Evolutionary conservation across 2,797 vertebrate genomes (phyloP).

Genomic region (Catamblyrhynchus diadema): DNA sequence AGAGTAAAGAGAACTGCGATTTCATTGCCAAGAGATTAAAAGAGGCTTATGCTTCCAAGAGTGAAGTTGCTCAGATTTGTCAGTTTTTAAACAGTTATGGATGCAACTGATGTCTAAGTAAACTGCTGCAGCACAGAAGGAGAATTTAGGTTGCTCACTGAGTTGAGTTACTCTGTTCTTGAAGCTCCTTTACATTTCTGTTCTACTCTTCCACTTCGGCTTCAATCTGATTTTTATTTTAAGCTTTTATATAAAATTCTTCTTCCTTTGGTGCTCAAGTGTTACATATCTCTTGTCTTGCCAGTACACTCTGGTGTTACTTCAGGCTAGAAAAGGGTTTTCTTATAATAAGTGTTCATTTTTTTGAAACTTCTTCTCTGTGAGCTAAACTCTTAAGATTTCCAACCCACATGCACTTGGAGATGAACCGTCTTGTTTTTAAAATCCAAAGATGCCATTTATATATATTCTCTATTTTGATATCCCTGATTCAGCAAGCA

Average conservation of each 20-base stretch:
- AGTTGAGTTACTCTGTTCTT: neutral
- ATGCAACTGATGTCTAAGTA: constrained; percentile 1
- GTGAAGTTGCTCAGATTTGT: constrained; percentile 35
- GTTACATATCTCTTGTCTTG: neutral
- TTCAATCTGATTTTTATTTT: constrained; percentile 15
- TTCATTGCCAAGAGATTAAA: constrained; percentile 40
- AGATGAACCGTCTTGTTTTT: neutral
- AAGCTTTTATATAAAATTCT: neutral
- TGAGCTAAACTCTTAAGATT: neutral
- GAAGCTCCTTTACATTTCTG: neutral
- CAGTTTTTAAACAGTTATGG: constrained; percentile 22
- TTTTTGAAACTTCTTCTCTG: neutral
- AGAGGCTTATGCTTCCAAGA: constrained; percentile 39
- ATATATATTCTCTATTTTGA: neutral
- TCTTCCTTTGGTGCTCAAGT: neutral
- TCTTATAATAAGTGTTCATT: neutral
- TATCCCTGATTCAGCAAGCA: neutral
- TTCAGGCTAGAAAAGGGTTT: neutral
- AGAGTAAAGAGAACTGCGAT: neutral
- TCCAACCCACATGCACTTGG: neutral
- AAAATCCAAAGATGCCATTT: neutral
- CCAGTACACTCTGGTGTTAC: neutral
- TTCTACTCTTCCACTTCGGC: neutral
- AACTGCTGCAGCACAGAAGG: constrained; percentile 16
- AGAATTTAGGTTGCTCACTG: neutral